Conservation (phyloP, 92 coral and sea anemone species). For the Epizoanthus ramosus region DNA sequence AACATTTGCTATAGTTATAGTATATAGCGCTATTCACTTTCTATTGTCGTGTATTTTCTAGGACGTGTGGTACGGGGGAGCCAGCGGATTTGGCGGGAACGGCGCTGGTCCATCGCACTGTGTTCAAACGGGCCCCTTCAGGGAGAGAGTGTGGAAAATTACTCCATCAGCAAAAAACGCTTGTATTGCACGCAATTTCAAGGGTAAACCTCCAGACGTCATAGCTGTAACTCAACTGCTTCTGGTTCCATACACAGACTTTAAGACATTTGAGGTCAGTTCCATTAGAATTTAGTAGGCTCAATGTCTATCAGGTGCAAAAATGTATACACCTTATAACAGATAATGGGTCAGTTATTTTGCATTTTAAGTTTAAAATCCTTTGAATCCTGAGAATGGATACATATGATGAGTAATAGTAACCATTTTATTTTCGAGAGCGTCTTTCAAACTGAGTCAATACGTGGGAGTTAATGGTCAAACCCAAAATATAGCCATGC, state of each 20-base stretch:
- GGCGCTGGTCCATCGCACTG: constrained; percentile 62
- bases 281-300: background rate
- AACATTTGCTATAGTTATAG: too few relatives aligned
- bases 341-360: too few relatives aligned
- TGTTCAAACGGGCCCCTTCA: constrained; percentile 88
- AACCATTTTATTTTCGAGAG: too few relatives aligned
- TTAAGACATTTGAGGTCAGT: constrained; percentile 63
- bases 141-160: constrained; percentile 61
- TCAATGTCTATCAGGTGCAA: too few relatives aligned
- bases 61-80: constrained; percentile 74
- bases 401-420: too few relatives aligned
- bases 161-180: constrained; percentile 59
- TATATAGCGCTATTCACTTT: background rate
- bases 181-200: constrained; percentile 73
- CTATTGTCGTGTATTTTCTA: background rate
- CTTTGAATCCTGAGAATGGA: too few relatives aligned
- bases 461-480: too few relatives aligned
- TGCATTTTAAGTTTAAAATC: too few relatives aligned
- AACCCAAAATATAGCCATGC: too few relatives aligned
- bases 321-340: too few relatives aligned
- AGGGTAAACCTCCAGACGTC: constrained; percentile 72
- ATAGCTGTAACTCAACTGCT: constrained; percentile 61
- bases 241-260: constrained; percentile 37
- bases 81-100: constrained; percentile 85
- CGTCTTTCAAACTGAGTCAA: too few relatives aligned